Evolutionary conservation across 2,888 invertebrate species (phyloP).

Genomic region (Blastobasis lacticolella): DNA sequence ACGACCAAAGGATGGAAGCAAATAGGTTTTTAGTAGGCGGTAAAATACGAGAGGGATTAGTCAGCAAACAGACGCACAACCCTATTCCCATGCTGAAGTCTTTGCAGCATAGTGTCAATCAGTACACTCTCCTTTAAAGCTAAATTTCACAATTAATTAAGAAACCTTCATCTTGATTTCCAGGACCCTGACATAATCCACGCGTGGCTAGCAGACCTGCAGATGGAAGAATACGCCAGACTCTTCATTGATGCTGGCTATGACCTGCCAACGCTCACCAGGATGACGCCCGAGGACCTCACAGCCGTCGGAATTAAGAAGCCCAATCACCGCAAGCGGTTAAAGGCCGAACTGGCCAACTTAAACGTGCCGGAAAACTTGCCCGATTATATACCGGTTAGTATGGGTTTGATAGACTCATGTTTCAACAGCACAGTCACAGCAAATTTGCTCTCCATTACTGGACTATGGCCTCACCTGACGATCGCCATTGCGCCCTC

Average conservation of each 20-base stretch:
- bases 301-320: constrained; percentile 95
- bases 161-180: constrained; percentile 18
- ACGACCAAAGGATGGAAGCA: too few relatives aligned
- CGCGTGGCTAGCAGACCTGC: constrained; percentile 94
- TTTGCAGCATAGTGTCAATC: too few relatives aligned
- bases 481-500: too few relatives aligned
- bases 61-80: too few relatives aligned
- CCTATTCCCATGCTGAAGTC: too few relatives aligned
- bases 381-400: constrained; percentile 94
- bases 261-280: constrained; percentile 97
- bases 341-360: constrained; percentile 97
- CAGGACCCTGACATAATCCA: constrained; percentile 95
- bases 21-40: too few relatives aligned
- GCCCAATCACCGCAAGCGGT: constrained; percentile 95
- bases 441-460: too few relatives aligned
- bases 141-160: too few relatives aligned
- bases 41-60: too few relatives aligned
- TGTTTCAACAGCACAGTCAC: too few relatives aligned
- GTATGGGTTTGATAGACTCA: constrained; percentile 21
- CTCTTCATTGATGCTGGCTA: constrained; percentile 96
- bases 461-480: too few relatives aligned
- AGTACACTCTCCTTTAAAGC: too few relatives aligned
- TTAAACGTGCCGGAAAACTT: constrained; percentile 95
- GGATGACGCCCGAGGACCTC: constrained; percentile 98
- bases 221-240: constrained; percentile 95